Percentiles rank a stretch among this genome's conserved stretches.
phyloP scores from a whole-genome alignment of 2,113 vertebrate genomes.

The Kryptolebias marmoratus region DNA sequence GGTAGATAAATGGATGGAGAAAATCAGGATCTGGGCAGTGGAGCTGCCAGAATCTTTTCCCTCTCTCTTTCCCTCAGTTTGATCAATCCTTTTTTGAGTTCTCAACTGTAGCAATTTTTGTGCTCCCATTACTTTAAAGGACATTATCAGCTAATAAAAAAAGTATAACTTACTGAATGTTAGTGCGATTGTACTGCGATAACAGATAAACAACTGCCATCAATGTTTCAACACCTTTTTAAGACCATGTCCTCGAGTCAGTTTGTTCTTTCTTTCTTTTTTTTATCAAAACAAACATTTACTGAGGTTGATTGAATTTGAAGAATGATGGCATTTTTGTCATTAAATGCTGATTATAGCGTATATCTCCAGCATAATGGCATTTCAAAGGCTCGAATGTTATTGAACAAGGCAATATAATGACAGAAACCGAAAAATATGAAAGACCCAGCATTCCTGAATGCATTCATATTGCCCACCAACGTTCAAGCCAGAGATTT shows the following conservation, averaged over 20 bases:
- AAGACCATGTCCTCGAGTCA: background rate
- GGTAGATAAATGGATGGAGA: constrained; percentile 22
- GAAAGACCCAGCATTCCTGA: too few relatives aligned
- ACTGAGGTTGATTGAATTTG: too few relatives aligned
- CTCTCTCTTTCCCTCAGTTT: constrained; percentile 12
- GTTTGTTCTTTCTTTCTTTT: background rate
- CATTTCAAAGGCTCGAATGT: too few relatives aligned
- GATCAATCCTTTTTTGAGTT: constrained; percentile 7
- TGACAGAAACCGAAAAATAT: too few relatives aligned
- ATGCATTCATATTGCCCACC: too few relatives aligned
- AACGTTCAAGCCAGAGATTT: too few relatives aligned
- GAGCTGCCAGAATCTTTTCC: constrained; percentile 9
- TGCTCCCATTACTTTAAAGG: background rate
- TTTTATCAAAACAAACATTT: too few relatives aligned
- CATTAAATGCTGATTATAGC: too few relatives aligned
- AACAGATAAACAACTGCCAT: background rate
- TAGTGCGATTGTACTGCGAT: background rate
- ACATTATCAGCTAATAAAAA: background rate
- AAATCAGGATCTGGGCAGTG: constrained; percentile 12
- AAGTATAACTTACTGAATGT: background rate
- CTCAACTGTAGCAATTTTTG: background rate
- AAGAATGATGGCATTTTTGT: background rate
- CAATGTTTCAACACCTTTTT: background rate
- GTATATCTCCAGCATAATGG: too few relatives aligned
- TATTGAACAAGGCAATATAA: too few relatives aligned